Evolutionary conservation across 2,888 invertebrate species (phyloP).

Genomic region (Cheilosia scutellata): DNA sequence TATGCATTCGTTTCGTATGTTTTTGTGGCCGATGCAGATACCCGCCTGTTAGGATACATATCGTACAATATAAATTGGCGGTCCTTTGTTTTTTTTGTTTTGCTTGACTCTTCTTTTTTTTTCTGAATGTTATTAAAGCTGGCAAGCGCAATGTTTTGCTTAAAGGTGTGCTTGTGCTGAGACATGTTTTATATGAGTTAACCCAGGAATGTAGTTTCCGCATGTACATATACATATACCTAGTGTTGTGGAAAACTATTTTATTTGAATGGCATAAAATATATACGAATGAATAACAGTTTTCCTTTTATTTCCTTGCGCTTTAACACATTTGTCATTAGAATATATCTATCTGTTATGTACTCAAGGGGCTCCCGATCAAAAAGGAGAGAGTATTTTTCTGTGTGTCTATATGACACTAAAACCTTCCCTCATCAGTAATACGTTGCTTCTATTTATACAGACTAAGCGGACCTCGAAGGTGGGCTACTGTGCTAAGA

Average conservation of each 20-base stretch:
- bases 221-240: slow-evolving; percentile 2
- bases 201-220: slow-evolving; percentile 29
- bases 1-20: slow-evolving; percentile 10
- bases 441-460: too few species aligned
- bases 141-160: slow-evolving; percentile 50
- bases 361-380: too few species aligned
- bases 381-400: too few species aligned
- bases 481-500: too few species aligned
- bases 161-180: slow-evolving; percentile 25
- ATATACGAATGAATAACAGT: too few species aligned
- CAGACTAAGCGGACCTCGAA: too few species aligned
- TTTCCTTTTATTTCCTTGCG: too few species aligned
- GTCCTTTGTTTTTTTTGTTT: slow-evolving; percentile 13
- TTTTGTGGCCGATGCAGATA: slow-evolving; percentile 54
- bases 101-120: not conserved
- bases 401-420: too few species aligned
- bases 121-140: slow-evolving; percentile 26
- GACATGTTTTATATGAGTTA: slow-evolving; percentile 47
- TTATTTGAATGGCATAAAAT: too few species aligned
- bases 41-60: not conserved
- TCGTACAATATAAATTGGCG: slow-evolving; percentile 42
- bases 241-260: slow-evolving; percentile 5
- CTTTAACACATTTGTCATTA: too few species aligned
- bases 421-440: too few species aligned
- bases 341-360: too few species aligned